Evolutionary conservation across 2,888 invertebrate genomes (phyloP), one percentile per base, ranked within the genome.

Genomic region (Dione juno): DNA sequence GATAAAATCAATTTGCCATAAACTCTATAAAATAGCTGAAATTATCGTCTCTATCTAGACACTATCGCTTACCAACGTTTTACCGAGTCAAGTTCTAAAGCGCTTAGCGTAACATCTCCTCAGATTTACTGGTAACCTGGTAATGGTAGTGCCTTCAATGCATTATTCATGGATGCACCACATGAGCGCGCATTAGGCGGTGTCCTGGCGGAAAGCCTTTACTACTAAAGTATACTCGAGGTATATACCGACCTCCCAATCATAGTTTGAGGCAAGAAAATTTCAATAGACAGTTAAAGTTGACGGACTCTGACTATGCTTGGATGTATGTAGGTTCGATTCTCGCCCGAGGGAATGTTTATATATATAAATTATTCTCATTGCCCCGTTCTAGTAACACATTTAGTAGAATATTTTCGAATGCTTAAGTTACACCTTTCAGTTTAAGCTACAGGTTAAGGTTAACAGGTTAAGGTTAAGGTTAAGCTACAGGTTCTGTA

Each of bases 101-200:
- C 50, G 48, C 64, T 64, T 50, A 64, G 13, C 19, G 13, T 64
- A 64, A 64, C 50, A 48, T 37, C 50, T 64, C 35, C 50, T 50
- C 14, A 50, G 37, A 64, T 64, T 64, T 50, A 37, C 64, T 64
- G 37, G 35, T 50, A 45, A 50, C 64, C 64, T 64, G 64, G 50
- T 50, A 50, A 64, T 50, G 48, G 64, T 41, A 19, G 19, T 63
- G 63, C 64, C 50, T 63, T 64, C 16, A 13, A 45, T 64, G 64
- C 50, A 64, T 64, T 64, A 64, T 64, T 45, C 50, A 64, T 64
- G 64, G 48, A 37, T 28, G 43, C 43, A 50, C 48, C 64, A 19
- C 64, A 50, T 37, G 16, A 54, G 43, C 28, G 28, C 14, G 59
- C 59, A 61, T 61, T 61, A 61, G 21, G 6, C 28, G 28, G 43